Base-by-base conservation (phyloP, 2,797 vertebrate species). In the Anguilla megastoma region DNA sequence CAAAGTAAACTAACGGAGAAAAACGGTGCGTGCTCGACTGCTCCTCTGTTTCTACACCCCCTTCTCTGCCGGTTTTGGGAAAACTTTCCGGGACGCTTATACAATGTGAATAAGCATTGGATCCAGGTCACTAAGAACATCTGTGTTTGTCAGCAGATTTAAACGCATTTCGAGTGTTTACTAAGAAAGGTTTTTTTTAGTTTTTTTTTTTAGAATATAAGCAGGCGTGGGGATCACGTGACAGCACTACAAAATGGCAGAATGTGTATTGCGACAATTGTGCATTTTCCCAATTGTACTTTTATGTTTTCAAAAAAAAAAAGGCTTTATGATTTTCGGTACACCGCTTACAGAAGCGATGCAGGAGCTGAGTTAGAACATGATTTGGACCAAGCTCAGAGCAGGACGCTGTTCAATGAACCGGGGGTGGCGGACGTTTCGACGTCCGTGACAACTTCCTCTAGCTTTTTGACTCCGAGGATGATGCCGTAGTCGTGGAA, bases 221-320 rank as follows among this genome's bases (percentile, higher is more conserved):
- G 33, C 12, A 69, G n/a, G 4, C 66, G 2, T 54, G 58, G 21
- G 21, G 60, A 6, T 21, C 60, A 0, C 60, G 1, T 63, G 60
- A 63, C 9, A 9, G 52, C 52, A 2, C 52, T 54, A 9, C 10
- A 8, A 54, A 66, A 21, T 66, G 60, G 24, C 60, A 66, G 21
- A 66, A 21, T 66, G 60, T 66, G 60, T 9, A 30, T 27, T n/a
- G 8, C 8, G 1, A 8, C 66, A 21, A 27, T 69, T 27, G n/a
- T 27, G n/a, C 66, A 69, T 27, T 69, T 30, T 69, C 6, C 9
- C n/a, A 5, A 30, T 27, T 14, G 71, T 76, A 76, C 33, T 27
- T 69, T 69, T 6, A 36, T 86, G 85, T 74, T 84, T 84, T 69
- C 56, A 60, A 54, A 86, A 58, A 12, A 60, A 54, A 86, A 58